These are phyloP conservation scores for Amblyornis subalaris DNA, from an alignment of 2,113 vertebrate genomes.

Conservation along the genomic window DNA sequence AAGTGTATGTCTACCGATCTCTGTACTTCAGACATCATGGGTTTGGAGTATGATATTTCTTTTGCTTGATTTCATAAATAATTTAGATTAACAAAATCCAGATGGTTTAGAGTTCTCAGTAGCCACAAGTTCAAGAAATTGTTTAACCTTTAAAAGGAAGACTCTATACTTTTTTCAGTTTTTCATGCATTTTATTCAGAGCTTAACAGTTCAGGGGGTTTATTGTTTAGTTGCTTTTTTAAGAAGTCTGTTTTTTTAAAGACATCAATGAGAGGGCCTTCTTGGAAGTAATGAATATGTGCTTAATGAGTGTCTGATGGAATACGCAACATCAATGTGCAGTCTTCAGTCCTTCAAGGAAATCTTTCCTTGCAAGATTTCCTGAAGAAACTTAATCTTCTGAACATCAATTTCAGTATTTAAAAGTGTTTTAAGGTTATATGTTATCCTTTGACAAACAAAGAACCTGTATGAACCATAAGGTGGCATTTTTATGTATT, in stretches of 20 bases:
- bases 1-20: background rate
- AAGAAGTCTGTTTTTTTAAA: background rate
- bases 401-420: background rate
- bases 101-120: background rate
- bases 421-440: background rate
- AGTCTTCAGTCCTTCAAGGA: background rate
- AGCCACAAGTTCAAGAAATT: background rate
- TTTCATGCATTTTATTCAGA: background rate
- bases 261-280: background rate
- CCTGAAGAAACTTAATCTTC: background rate
- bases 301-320: background rate
- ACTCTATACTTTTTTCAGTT: background rate
- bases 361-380: background rate
- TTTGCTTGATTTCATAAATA: slow-evolving; percentile 5
- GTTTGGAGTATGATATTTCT: background rate
- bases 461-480: background rate
- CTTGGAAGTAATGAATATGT: background rate
- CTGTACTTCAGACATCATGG: background rate
- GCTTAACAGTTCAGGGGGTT: background rate
- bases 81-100: slow-evolving; percentile 17
- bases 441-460: background rate
- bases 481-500: background rate
- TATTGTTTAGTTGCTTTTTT: background rate
- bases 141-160: background rate
- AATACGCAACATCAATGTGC: background rate